Percentiles rank a stretch among this genome's conserved stretches.
These are phyloP conservation scores for Petrophora chlorosata DNA, from an alignment of 2,888 invertebrate genomes.

Conservation along the genomic window DNA sequence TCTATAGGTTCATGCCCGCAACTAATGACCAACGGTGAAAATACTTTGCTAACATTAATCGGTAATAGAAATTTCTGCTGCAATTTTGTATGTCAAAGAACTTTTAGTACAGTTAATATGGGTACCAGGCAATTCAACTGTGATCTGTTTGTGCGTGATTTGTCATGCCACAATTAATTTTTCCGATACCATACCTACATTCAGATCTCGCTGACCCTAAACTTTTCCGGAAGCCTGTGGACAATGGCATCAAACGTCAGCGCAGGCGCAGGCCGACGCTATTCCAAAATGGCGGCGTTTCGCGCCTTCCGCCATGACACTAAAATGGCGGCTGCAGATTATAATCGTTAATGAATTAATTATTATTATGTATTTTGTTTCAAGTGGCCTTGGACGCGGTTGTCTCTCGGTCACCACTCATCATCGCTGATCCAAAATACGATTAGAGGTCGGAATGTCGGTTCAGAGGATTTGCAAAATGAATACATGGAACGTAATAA, in stretches of 20 bases:
- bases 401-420: conserved; percentile 65
- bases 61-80: too few relatives aligned
- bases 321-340: conserved; percentile 33
- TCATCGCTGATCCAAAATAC: conserved; percentile 62
- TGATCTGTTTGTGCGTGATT: conserved; percentile 14
- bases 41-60: conserved; percentile 5
- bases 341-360: conserved; percentile 59
- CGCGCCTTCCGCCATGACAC: conserved; percentile 46
- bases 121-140: conserved; percentile 1
- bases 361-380: conserved; percentile 64
- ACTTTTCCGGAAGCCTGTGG: conserved; percentile 73
- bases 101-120: not conserved
- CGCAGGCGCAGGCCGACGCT: conserved; percentile 28
- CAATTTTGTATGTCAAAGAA: too few relatives aligned
- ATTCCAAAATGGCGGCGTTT: conserved; percentile 54
- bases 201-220: conserved; percentile 60
- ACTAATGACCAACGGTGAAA: conserved; percentile 8
- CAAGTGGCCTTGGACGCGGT: conserved; percentile 73
- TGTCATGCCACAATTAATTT: conserved; percentile 18
- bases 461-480: conserved; percentile 73
- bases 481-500: conserved; percentile 42
- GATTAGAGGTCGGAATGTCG: conserved; percentile 70
- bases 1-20: conserved; percentile 18
- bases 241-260: conserved; percentile 55
- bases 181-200: conserved; percentile 32